Percentiles rank a stretch among this genome's conserved stretches.
Evolutionary conservation across 2,888 invertebrate genomes (phyloP).

Genomic region (Choreutis nemorana): DNA sequence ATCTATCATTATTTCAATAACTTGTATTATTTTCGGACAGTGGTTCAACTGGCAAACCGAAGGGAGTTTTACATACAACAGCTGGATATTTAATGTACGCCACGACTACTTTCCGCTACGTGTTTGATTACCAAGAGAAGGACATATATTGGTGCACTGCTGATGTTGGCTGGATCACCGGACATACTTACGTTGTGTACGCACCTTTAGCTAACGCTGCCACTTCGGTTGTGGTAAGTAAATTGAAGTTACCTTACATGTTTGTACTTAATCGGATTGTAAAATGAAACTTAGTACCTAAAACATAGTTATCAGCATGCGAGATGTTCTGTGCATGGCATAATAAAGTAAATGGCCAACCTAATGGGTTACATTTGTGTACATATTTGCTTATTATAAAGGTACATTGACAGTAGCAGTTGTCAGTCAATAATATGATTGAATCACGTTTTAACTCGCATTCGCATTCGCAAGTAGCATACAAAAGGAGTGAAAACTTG

Average conservation of each 20-base stretch:
- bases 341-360: no score
- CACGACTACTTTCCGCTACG: slow-evolving; percentile 93
- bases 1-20: neutral
- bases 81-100: slow-evolving; percentile 95
- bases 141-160: slow-evolving; percentile 95
- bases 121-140: slow-evolving; percentile 88
- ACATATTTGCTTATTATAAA: no score
- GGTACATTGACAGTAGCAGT: no score
- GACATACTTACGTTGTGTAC: slow-evolving; percentile 92
- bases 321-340: neutral
- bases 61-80: slow-evolving; percentile 95
- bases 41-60: slow-evolving; percentile 97
- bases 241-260: no score
- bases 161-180: slow-evolving; percentile 97
- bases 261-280: neutral
- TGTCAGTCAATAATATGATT: no score
- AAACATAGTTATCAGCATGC: neutral
- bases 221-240: slow-evolving; percentile 89
- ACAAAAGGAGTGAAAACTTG: no score
- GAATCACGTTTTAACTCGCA: no score
- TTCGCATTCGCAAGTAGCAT: no score
- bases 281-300: neutral
- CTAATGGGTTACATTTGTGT: no score
- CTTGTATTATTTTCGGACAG: slow-evolving; percentile 32
- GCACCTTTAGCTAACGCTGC: slow-evolving; percentile 94